Base-by-base conservation (phyloP, 2,113 vertebrate species). In the Gobio gobio region DNA sequence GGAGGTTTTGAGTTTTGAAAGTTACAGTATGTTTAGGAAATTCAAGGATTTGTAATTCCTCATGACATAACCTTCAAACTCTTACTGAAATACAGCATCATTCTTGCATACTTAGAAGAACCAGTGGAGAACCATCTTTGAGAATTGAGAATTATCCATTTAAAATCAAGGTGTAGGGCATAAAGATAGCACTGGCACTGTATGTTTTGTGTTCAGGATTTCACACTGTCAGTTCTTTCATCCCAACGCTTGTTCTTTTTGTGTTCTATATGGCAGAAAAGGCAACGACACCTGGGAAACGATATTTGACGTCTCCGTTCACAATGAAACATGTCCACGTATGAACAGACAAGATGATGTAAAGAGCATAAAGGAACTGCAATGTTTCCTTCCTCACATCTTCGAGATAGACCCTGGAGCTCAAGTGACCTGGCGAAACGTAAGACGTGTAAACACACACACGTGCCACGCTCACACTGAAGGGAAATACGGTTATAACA, bases 371-470 rank as follows among this genome's bases (percentile, higher is more conserved):
- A 81, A 0, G 0, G 2, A 0, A 0, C 0, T 4, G 3, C 20
- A 10, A 0, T 95, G 94, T 84, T 87, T 89, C 70, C 89, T 87
- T 84, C 10, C 0, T 0, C 80, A 91, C 63, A 76, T 93, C 45
- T 72, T 88, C 5, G 0, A 3, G 0, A 83, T 91, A 22, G 90
- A 88, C 22, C 13, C 1, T 3, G 63, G 51, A 2, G 18, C n/a
- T 5, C 78, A n/a, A 0, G 5, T 92, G 10, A 82, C 43, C 18
- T 94, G 94, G 94, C 82, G 91, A 86, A 95, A 94, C 91, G 94
- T 94, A 88, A 45, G 22, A 43, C 1, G 13, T 26, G 10, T n/a
- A 36, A 36, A 20, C 45, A 54, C 16, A 54, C 51, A 18, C 51
- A 54, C 3, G 20, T 40, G 33, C 26, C 66, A 63, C n/a, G n/a